Evolutionary conservation across 2,797 vertebrate genomes (phyloP).

Genomic region (Crax fasciolata): DNA sequence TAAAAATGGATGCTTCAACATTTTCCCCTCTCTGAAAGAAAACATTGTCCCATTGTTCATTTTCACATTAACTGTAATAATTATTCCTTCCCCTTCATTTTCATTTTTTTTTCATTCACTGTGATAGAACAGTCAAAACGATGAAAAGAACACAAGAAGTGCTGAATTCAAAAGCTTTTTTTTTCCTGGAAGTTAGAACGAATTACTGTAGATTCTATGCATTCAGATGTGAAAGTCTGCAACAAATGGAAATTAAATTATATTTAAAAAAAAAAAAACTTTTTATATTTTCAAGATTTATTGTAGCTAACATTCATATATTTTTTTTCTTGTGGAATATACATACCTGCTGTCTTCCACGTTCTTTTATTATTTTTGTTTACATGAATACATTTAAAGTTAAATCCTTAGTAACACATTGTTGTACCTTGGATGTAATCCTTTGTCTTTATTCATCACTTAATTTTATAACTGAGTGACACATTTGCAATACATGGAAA

Average conservation of each 20-base stretch:
- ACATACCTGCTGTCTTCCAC: background rate
- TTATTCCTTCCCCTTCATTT: background rate
- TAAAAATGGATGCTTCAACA: background rate
- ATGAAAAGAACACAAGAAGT: background rate
- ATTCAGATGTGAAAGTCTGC: background rate
- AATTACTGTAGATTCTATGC: background rate
- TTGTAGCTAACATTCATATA: background rate
- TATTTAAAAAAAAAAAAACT: accelerated
- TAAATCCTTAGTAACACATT: background rate
- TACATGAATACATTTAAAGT: background rate
- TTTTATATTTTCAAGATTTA: background rate
- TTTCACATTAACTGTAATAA: background rate
- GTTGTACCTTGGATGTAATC: background rate
- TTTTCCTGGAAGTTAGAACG: background rate
- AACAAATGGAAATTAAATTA: background rate
- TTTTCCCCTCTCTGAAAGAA: background rate
- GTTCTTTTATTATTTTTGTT: background rate
- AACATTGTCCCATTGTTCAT: background rate
- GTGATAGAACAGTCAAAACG: background rate
- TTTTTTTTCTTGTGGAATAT: background rate
- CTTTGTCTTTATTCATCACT: background rate
- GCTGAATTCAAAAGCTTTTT: background rate
- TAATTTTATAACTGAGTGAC: background rate
- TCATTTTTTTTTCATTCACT: background rate
- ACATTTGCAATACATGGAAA: background rate